Evolutionary conservation across 2,113 vertebrate species (phyloP).

Genomic region (Polyodon spathula): DNA sequence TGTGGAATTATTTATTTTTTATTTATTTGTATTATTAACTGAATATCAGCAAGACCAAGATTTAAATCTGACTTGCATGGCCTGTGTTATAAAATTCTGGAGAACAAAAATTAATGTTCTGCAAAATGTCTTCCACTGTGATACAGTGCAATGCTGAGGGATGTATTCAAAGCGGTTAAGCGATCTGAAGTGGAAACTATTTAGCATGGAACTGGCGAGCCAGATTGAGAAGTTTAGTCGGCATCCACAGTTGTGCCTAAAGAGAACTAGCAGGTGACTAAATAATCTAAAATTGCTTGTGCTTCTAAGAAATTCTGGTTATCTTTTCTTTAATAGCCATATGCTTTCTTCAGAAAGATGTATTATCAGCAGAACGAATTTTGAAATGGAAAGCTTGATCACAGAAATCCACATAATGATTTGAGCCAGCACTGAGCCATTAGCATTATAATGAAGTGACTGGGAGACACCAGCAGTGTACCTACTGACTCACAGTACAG

Average conservation of each 20-base stretch:
- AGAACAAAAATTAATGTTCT: no score
- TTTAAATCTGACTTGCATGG: no score
- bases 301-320: slow-evolving; percentile 14
- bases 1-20: no score
- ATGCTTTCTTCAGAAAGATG: slow-evolving; percentile 13
- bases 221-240: slow-evolving; percentile 46
- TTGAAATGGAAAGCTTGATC: slow-evolving; percentile 10
- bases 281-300: slow-evolving; percentile 46
- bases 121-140: no score
- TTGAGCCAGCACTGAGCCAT: slow-evolving; percentile 1
- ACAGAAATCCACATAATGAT: slow-evolving; percentile 11
- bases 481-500: not conserved
- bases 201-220: slow-evolving; percentile 42
- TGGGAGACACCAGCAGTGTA: not conserved
- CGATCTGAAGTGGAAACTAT: no score
- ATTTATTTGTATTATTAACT: no score
- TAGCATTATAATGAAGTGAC: slow-evolving; percentile 2
- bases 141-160: no score
- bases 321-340: slow-evolving; percentile 20
- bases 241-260: slow-evolving; percentile 40
- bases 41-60: no score
- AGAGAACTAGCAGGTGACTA: slow-evolving; percentile 38
- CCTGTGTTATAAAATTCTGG: no score
- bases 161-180: no score
- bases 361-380: slow-evolving; percentile 10